phyloP scores from a whole-genome alignment of 2,888 invertebrate species.

The Hirtodrosophila duncani region DNA sequence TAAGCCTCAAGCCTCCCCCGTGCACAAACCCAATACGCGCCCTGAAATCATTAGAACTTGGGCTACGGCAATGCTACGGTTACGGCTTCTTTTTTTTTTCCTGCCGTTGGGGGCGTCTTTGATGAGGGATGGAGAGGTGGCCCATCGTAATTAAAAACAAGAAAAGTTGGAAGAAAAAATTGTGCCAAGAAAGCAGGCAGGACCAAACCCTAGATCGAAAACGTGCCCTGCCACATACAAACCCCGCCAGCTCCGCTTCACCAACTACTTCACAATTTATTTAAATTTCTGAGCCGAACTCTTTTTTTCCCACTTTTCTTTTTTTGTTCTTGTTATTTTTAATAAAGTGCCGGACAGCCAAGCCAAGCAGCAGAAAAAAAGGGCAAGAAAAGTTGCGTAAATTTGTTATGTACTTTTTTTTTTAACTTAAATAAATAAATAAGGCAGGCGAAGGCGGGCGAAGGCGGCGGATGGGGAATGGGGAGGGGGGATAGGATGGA shows the following conservation, averaged over 20 bases:
- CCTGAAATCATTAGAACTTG: constrained; percentile 55
- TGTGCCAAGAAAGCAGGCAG: constrained; percentile 56
- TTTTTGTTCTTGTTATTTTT: constrained; percentile 49
- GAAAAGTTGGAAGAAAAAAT: constrained; percentile 50
- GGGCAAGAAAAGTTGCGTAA: constrained; percentile 58
- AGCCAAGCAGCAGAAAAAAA: constrained; percentile 3
- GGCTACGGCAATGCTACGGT: constrained; percentile 5
- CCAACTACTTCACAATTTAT: constrained; percentile 43
- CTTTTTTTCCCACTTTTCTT: constrained; percentile 23
- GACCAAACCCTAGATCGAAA: too few species aligned
- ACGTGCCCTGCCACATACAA: too few species aligned
- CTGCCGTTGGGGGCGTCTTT: constrained; percentile 31
- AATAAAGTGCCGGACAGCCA: constrained; percentile 58
- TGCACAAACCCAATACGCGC: constrained; percentile 15
- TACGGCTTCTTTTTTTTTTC: not conserved
- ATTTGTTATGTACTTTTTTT: constrained; percentile 59
- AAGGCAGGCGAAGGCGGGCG: constrained; percentile 17
- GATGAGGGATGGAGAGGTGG: too few species aligned
- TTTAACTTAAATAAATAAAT: constrained; percentile 66
- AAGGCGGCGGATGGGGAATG: constrained; percentile 6
- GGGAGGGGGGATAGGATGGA: not conserved
- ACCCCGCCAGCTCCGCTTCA: not conserved
- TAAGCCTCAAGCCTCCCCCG: constrained; percentile 36
- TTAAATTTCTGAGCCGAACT: constrained; percentile 58
- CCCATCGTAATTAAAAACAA: constrained; percentile 68